Evolutionary conservation across 2,888 invertebrate genomes (phyloP), one percentile per base, ranked within the genome.

Genomic region (Agrotis clavis): DNA sequence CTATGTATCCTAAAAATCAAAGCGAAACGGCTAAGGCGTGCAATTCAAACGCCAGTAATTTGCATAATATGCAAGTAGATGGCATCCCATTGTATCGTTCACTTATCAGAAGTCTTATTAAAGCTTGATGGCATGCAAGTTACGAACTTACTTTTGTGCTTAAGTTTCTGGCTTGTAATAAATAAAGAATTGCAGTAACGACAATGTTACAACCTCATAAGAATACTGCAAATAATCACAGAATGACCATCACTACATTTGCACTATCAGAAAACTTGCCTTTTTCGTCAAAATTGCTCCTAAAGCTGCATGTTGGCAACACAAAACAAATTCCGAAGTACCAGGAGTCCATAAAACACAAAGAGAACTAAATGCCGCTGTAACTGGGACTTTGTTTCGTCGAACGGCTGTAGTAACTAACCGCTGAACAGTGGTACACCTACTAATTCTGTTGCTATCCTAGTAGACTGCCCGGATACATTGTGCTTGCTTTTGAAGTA

Each of bases 381-480:
- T 67, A 50, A 30, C 63, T 35, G 25, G 56, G 61, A 79, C 67
- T 81, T 77, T 67, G 65, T 81, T 72, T 50, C 59, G 67, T 72
- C 63, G 47, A 73, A 70, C 68, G 25, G 41, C 67, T 19, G 51
- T 65, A 80, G 67, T 83, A 67, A 79, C 71, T 67, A 67, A 78
- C 79, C 79, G 65, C 72, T 50, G 64, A 71, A 80, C 74, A 74
- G 57, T 47, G 48, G 67, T 81, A 75, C 47, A 71, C 84, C 84
- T 85, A 84, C 83, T 81, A 84, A 83, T 88, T 86, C 72, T 67
- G 60, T 81, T 74, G 77, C 74, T 80, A 78, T 81, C 77, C 77
- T 80, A 77, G 85, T 88, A 79, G 82, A 68, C 75, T 77, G 74
- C 21, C 48, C 30, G 71, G 57, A 71, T 60, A 79, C 78, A 74